Base-by-base conservation (phyloP, 2,888 invertebrate genomes). In the Lepas anatifera region DNA sequence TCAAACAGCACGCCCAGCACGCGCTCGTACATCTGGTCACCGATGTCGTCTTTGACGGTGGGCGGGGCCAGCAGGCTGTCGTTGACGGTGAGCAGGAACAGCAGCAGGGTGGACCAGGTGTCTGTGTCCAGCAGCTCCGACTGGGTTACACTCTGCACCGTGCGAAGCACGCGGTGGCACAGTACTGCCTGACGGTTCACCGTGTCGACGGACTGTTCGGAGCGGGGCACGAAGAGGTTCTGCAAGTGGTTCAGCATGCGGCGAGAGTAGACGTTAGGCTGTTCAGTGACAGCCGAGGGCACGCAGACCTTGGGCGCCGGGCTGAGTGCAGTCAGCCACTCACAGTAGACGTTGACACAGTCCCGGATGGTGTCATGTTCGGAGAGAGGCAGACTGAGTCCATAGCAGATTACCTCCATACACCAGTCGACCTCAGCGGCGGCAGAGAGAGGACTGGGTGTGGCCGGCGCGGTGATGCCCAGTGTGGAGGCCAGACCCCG, bases 311-410 rank as follows among this genome's bases (percentile, higher is more conserved):
- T 90, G 1, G 93, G 91, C 37, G 86, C 86, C 35, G 89, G 88
- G 74, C 91, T 86, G 73, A 97, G 82, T 3, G 95, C 91, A 0
- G 92, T 89, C 74, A 98, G 82, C 97, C 97, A 98, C 78, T 97
- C 95, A 80, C 95, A 96, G 78, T 97, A 97, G 46, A 97, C 90
- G 78, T 92, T 92, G 58, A 96, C 96, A 79, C 96, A 97, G 80
- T 96, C 95, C 74, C 95, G 89, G 69, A 97, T 89, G 0, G 95
- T 92, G 76, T 95, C 95, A 79, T 95, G 94, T 80, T 97, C 96
- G 46, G 87, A 85, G 67, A 97, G 81, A 0, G 95, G 95, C 64
- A 97, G 82, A 22, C 93, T 91, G 7, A 98, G 84, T 0, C 97
- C 96, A 81, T 88, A 95, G 76, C 96, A 91, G 73, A 97, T 87